These are phyloP conservation scores for Rhagologus leucostigma DNA, from an alignment of 2,113 vertebrate genomes.

Conservation along the genomic window DNA sequence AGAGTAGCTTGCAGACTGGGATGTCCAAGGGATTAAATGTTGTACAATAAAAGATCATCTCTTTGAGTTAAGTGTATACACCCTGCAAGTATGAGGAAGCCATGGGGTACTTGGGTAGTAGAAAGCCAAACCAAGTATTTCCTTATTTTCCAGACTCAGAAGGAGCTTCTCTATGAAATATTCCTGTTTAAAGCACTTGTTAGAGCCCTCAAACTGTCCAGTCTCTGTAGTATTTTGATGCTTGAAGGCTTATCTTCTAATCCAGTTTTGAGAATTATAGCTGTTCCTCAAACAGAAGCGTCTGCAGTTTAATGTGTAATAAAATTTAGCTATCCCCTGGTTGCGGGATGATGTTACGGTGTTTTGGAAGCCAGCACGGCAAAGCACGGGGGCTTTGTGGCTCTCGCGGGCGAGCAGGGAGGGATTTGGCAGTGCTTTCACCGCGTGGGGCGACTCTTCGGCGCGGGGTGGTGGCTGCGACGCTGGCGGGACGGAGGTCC, in stretches of 20 bases:
- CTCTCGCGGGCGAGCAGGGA: not conserved
- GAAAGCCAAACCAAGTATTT: not conserved
- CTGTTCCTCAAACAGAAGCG: not conserved
- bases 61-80: not conserved
- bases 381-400: not conserved
- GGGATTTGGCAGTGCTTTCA: not conserved
- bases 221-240: not conserved
- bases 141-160: not conserved
- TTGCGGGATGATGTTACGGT: fast-evolving
- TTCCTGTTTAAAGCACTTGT: not conserved
- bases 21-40: not conserved
- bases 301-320: not conserved
- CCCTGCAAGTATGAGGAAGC: not conserved
- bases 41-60: not conserved
- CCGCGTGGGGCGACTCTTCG: not conserved
- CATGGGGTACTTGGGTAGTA: not conserved
- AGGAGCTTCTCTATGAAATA: not conserved
- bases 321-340: not conserved
- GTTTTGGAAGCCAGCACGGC: not conserved
- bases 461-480: not conserved
- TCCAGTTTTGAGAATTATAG: not conserved
- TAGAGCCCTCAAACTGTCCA: not conserved
- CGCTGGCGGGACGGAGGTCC: not conserved
- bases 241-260: not conserved
- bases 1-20: not conserved